Evolutionary conservation across 2,888 invertebrate genomes (phyloP).

Genomic region (Tupiocoris notatus): DNA sequence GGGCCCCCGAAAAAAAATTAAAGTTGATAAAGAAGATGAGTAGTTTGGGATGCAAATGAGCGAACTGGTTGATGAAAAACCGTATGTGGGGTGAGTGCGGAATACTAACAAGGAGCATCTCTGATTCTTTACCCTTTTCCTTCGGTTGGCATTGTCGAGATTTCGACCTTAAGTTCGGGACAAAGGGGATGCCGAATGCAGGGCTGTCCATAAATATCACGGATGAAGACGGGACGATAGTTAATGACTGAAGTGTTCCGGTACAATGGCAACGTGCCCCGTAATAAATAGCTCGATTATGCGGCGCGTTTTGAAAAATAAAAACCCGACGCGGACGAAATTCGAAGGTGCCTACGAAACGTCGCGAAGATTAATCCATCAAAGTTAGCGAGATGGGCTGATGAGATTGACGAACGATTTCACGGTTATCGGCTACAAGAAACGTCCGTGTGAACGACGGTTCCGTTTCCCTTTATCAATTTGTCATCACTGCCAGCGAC

Average conservation of each 20-base stretch:
- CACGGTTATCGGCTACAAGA: neutral
- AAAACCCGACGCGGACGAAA: neutral
- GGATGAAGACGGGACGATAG: neutral
- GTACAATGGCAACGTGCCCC: constrained; percentile 3
- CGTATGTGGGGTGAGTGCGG: neutral
- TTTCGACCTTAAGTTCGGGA: neutral
- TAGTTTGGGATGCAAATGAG: neutral
- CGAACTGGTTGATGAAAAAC: neutral
- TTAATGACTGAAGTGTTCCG: neutral
- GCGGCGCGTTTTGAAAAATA: neutral
- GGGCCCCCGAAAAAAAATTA: neutral
- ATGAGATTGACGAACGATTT: neutral
- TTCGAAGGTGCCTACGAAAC: neutral
- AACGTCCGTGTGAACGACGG: neutral
- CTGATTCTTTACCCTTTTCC: neutral
- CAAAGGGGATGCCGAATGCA: neutral
- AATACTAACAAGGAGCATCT: neutral
- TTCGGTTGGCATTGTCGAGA: neutral
- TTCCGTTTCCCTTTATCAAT: neutral
- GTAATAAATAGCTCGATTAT: constrained; percentile 34
- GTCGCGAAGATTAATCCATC: neutral
- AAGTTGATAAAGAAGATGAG: neutral
- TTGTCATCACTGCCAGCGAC: neutral
- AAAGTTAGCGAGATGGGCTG: neutral
- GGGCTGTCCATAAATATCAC: neutral